These are phyloP conservation scores for Yponomeuta malinellus DNA, from an alignment of 2,888 invertebrate species.

Conservation along the genomic window DNA sequence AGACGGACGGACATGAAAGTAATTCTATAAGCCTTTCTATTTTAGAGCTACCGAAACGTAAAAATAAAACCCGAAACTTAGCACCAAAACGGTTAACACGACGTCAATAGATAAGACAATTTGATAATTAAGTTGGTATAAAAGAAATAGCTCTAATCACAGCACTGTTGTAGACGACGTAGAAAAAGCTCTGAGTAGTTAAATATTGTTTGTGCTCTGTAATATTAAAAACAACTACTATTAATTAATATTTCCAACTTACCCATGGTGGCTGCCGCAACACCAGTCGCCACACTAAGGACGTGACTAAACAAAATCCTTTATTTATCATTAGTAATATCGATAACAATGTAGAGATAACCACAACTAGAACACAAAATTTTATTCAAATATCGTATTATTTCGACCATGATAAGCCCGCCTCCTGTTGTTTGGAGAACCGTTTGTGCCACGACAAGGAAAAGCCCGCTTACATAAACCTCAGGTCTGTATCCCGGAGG, in stretches of 20 bases:
- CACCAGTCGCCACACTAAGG: slow-evolving; percentile 44
- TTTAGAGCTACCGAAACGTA: too few relatives aligned
- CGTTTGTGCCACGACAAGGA: not conserved
- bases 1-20: too few relatives aligned
- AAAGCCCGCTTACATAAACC: not conserved
- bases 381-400: not conserved
- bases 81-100: too few relatives aligned
- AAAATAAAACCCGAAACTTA: too few relatives aligned
- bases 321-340: slow-evolving; percentile 9
- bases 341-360: not conserved
- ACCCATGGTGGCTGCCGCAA: slow-evolving; percentile 49
- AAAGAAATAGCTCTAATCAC: too few relatives aligned
- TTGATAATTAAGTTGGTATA: too few relatives aligned
- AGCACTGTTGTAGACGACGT: too few relatives aligned
- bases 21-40: too few relatives aligned
- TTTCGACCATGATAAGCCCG: not conserved
- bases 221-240: not conserved
- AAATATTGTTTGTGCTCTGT: not conserved
- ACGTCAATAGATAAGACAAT: too few relatives aligned
- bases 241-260: slow-evolving; percentile 28
- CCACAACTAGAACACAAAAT: not conserved
- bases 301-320: slow-evolving; percentile 3
- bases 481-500: too few relatives aligned
- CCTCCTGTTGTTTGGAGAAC: not conserved
- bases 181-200: too few relatives aligned